Evolutionary conservation across 2,888 invertebrate genomes (phyloP).

Genomic region (Mystacides longicornis): DNA sequence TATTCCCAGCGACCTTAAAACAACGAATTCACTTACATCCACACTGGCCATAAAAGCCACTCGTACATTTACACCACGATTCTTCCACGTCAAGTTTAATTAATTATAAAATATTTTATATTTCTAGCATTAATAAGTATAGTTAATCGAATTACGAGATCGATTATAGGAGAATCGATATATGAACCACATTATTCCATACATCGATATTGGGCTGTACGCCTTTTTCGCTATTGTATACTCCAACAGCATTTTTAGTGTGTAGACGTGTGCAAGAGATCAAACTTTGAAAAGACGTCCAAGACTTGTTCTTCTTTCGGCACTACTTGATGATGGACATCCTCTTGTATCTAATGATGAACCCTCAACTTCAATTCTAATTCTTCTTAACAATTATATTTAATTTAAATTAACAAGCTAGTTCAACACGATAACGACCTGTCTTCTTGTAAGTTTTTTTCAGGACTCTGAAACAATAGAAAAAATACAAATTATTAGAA

Average conservation of each 20-base stretch:
- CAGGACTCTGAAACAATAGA: slow-evolving; percentile 24
- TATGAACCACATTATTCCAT: slow-evolving; percentile 8
- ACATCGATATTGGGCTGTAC: background rate
- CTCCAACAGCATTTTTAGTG: no score
- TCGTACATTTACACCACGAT: background rate
- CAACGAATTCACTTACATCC: slow-evolving; percentile 7
- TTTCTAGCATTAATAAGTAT: background rate
- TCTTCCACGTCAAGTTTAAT: background rate
- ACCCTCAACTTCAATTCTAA: no score
- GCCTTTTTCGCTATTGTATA: no score
- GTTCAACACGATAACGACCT: slow-evolving; percentile 24
- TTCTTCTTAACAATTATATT: background rate
- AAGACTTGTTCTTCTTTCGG: no score
- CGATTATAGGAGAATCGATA: slow-evolving; percentile 26
- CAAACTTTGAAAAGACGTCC: no score
- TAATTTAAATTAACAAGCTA: slow-evolving; percentile 14
- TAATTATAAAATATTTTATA: background rate
- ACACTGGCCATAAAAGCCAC: no score
- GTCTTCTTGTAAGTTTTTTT: slow-evolving; percentile 25
- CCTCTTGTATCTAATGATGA: no score
- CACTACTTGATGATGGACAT: background rate
- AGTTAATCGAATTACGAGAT: slow-evolving; percentile 26
- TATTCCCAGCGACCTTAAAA: slow-evolving; percentile 7
- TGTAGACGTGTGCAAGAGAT: no score
- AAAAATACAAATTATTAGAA: slow-evolving; percentile 13